phyloP scores from a whole-genome alignment of 2,113 vertebrate species.

The Ciconia boyciana region DNA sequence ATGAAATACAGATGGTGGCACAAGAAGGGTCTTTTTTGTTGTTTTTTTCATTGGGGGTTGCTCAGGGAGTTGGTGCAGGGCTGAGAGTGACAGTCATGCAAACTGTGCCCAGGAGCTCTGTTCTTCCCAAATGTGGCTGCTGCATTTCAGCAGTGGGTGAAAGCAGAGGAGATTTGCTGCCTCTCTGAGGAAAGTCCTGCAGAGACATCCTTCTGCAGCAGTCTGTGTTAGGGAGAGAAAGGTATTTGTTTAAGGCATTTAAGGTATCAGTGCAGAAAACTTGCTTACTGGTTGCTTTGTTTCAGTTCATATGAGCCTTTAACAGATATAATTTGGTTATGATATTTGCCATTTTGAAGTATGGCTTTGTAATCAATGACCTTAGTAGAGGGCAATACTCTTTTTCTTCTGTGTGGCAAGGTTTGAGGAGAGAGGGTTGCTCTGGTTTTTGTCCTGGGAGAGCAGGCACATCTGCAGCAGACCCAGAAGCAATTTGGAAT shows the following conservation, averaged over 20 bases:
- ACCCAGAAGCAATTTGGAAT: not conserved
- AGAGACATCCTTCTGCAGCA: not conserved
- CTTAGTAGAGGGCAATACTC: not conserved
- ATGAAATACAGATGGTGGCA: not conserved
- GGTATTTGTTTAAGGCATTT: not conserved
- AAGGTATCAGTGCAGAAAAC: not conserved
- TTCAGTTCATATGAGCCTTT: not conserved
- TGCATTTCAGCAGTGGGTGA: not conserved
- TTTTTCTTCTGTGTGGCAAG: not conserved
- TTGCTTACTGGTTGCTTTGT: not conserved
- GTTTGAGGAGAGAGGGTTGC: not conserved
- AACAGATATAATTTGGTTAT: not conserved
- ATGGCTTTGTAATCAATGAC: not conserved
- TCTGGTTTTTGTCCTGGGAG: not conserved
- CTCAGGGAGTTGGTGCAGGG: not conserved
- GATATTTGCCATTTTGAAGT: not conserved
- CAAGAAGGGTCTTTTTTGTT: not conserved
- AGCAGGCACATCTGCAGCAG: not conserved
- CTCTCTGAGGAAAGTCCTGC: not conserved
- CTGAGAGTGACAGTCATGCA: not conserved
- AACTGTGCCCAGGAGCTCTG: not conserved
- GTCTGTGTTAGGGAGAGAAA: not conserved
- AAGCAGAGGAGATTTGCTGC: not conserved
- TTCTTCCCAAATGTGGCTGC: not conserved
- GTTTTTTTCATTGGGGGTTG: rapidly evolving